Evolutionary conservation across 2,888 invertebrate species (phyloP).

Genomic region (Melolontha melolontha): DNA sequence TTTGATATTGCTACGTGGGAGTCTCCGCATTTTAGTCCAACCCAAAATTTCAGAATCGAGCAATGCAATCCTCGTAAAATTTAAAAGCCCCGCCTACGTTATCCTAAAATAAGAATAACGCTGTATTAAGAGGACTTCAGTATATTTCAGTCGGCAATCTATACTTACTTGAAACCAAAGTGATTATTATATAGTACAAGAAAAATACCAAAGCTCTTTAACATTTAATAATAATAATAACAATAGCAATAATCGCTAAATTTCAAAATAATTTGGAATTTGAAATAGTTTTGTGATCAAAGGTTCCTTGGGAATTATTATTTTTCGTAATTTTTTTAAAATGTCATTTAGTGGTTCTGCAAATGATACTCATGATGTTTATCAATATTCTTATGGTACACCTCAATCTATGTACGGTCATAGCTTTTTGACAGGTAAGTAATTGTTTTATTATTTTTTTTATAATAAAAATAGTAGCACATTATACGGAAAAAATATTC

Average conservation of each 20-base stretch:
- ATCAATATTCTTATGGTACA: slow-evolving; percentile 58
- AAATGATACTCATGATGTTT: slow-evolving; percentile 58
- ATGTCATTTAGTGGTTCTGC: slow-evolving; percentile 60
- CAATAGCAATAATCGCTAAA: not conserved
- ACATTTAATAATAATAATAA: not conserved
- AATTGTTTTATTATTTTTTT: slow-evolving; percentile 11
- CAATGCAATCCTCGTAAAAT: slow-evolving; percentile 41
- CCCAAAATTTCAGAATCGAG: slow-evolving; percentile 46
- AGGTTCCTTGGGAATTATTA: not conserved
- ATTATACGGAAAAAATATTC: no score
- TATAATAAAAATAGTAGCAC: not conserved
- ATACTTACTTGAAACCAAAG: slow-evolving; percentile 24
- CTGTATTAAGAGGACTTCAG: slow-evolving; percentile 31
- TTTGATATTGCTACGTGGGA: slow-evolving; percentile 46
- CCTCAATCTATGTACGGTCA: slow-evolving; percentile 56
- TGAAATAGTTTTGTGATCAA: not conserved
- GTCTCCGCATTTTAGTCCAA: slow-evolving; percentile 42
- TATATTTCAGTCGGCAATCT: slow-evolving; percentile 31
- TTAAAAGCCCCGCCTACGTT: slow-evolving; percentile 44
- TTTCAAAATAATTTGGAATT: no score
- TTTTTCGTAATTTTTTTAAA: slow-evolving; percentile 6
- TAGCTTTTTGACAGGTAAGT: slow-evolving; percentile 57
- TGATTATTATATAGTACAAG: slow-evolving; percentile 4
- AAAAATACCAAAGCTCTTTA: not conserved
- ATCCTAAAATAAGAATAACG: slow-evolving; percentile 41